A percentile compares a stretch with the other conserved stretches of the same genome.
These are phyloP conservation scores for Atta cephalotes DNA, from an alignment of 1,140 invertebrate species.

Conservation along the genomic window DNA sequence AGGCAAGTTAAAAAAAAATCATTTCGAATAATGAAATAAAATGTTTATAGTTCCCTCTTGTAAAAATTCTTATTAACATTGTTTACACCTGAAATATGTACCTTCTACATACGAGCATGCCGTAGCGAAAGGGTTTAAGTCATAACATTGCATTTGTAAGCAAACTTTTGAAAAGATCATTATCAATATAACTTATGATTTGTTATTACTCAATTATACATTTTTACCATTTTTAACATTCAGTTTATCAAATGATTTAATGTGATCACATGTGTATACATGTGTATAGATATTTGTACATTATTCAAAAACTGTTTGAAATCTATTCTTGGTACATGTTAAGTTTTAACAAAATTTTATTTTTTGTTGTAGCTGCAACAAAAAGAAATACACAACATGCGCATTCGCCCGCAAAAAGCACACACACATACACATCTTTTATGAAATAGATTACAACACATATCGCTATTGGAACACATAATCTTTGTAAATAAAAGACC, in stretches of 20 bases:
- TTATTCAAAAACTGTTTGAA: conserved; percentile 16
- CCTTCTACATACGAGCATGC: background rate
- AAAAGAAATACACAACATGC: background rate
- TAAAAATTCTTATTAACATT: background rate
- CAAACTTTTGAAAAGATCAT: conserved; percentile 67
- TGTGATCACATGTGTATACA: background rate
- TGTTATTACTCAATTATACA: conserved; percentile 12
- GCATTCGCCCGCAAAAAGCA: too few relatives aligned
- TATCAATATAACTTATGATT: conserved; percentile 54
- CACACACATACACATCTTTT: background rate
- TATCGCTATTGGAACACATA: conserved; percentile 3
- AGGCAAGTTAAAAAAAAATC: background rate
- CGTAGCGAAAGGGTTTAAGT: conserved; percentile 44
- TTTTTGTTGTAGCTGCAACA: conserved; percentile 33
- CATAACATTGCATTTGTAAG: conserved; percentile 69
- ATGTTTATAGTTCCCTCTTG: background rate
- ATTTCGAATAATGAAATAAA: background rate
- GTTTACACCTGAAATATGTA: background rate
- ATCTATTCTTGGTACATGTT: conserved; percentile 40
- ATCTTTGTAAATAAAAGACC: conserved; percentile 64
- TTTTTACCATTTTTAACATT: background rate
- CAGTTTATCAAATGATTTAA: conserved; percentile 17
- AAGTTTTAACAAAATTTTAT: conserved; percentile 46
- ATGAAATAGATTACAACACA: background rate
- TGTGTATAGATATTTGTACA: background rate